Conservation (phyloP, 2,888 invertebrate species). For the Pristionchus mayeri region DNA sequence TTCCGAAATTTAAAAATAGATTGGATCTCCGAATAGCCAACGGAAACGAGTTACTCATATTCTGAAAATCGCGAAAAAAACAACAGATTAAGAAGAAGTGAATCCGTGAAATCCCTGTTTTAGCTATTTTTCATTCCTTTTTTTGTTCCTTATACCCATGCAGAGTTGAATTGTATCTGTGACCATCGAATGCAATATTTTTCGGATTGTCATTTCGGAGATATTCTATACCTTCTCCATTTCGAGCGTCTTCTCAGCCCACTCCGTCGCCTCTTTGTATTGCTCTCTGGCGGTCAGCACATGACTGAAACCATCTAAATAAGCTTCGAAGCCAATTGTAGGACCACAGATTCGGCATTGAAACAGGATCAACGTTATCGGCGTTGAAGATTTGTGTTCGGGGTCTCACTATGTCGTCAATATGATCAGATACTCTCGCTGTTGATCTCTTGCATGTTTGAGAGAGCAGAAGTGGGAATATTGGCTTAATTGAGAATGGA, state of each 20-base stretch:
- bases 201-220: too few species aligned
- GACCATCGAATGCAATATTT: background rate
- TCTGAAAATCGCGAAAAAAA: too few species aligned
- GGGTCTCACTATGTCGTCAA: too few species aligned
- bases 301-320: constrained; percentile 9
- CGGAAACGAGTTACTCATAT: constrained; percentile 2
- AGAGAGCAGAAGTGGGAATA: background rate
- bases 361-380: too few species aligned
- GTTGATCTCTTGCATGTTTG: background rate
- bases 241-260: background rate
- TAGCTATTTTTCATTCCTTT: too few species aligned
- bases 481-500: background rate
- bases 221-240: constrained; percentile 6
- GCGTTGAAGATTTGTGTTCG: too few species aligned
- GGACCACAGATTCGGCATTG: background rate
- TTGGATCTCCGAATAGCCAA: too few species aligned
- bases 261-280: background rate
- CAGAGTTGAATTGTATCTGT: background rate
- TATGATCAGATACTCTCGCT: background rate
- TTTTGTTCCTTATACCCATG: too few species aligned
- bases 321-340: background rate
- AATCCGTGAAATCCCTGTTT: too few species aligned
- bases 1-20: too few species aligned
- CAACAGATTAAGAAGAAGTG: background rate
- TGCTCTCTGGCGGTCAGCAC: background rate